These are phyloP conservation scores for Henricia sp. DNA, from an alignment of 53 echinoderm and acorn worm species.

Conservation along the genomic window DNA sequence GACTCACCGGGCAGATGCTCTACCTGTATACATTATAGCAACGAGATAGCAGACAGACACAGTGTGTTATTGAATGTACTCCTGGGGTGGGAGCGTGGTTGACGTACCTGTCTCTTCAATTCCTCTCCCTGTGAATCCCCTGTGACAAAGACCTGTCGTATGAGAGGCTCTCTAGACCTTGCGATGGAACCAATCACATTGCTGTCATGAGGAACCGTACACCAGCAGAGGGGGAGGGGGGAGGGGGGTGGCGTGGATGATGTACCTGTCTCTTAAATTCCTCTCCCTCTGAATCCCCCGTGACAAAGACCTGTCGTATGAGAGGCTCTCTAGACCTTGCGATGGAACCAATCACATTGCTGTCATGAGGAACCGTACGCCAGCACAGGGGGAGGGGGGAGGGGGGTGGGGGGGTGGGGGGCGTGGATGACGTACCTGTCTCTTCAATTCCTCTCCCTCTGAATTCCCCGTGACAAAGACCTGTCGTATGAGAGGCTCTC, in stretches of 20 bases:
- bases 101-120: constrained; percentile 60
- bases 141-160: constrained; percentile 92
- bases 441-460: constrained; percentile 41
- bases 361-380: constrained; percentile 76
- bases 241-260: too few relatives aligned
- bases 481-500: constrained; percentile 85
- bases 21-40: too few relatives aligned
- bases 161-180: constrained; percentile 72
- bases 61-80: not conserved
- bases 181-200: constrained; percentile 66
- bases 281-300: too few relatives aligned
- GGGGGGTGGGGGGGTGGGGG: too few relatives aligned
- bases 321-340: too few relatives aligned
- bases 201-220: constrained; percentile 74
- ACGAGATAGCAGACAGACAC: too few relatives aligned
- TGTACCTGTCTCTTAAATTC: too few relatives aligned
- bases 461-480: constrained; percentile 82
- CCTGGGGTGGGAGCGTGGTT: not conserved
- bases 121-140: constrained; percentile 47
- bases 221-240: too few relatives aligned
- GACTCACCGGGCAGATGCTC: too few relatives aligned
- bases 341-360: too few relatives aligned
- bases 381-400: constrained; percentile 83
- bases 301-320: too few relatives aligned
- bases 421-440: constrained; percentile 71